phyloP scores from a whole-genome alignment of 2,113 vertebrate genomes.

The Dipodomys ordii region DNA sequence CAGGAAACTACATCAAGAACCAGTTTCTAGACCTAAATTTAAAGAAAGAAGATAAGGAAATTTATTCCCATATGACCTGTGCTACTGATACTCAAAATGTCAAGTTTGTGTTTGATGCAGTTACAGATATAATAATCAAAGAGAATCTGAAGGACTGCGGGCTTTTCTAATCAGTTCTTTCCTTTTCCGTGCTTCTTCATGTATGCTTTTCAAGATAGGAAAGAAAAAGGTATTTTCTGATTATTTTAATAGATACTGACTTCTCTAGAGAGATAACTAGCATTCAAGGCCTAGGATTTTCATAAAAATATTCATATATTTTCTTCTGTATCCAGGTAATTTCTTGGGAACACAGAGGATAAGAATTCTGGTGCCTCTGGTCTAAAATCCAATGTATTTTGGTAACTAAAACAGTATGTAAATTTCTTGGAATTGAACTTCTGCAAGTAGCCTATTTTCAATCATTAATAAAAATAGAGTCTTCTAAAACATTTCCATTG shows the following conservation, averaged over 20 bases:
- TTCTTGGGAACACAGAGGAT: not conserved
- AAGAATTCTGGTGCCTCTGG: not conserved
- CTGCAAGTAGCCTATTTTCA: not conserved
- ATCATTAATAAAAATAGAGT: not conserved
- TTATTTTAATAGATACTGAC: not conserved
- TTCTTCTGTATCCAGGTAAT: not conserved
- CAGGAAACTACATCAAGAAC: slow-evolving; percentile 89
- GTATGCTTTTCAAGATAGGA: slow-evolving; percentile 44
- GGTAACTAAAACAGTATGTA: not conserved
- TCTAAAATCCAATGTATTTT: not conserved
- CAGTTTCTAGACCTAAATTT: slow-evolving; percentile 89
- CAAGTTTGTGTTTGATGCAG: slow-evolving; percentile 90
- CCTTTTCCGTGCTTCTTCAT: not conserved
- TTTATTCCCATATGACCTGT: slow-evolving; percentile 89
- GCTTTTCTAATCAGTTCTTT: slow-evolving; percentile 82
- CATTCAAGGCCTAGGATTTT: not conserved
- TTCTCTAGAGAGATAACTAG: not conserved
- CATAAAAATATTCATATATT: not conserved
- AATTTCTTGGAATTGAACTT: slow-evolving; percentile 30
- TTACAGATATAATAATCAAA: slow-evolving; percentile 91
- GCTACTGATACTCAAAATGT: slow-evolving; percentile 89
- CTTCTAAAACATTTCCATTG: not conserved
- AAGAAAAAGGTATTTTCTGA: slow-evolving; percentile 26
- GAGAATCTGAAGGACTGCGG: slow-evolving; percentile 90
- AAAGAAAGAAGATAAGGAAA: slow-evolving; percentile 88